Evolutionary conservation across 2,888 invertebrate species (phyloP).

Genomic region (Chaetoderma sp.): DNA sequence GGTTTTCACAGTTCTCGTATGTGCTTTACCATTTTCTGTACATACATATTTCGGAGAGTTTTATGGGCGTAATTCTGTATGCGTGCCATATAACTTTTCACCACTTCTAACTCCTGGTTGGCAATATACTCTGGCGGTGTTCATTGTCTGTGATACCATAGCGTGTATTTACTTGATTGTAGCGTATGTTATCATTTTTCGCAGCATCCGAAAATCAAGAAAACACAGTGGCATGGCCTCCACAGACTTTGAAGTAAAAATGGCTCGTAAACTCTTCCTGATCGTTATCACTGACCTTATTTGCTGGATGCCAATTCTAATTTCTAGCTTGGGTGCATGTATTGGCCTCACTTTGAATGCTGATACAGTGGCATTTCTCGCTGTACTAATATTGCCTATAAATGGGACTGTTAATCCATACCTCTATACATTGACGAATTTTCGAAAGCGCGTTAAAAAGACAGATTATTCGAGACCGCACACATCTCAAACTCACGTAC

Average conservation of each 20-base stretch:
- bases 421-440: slow-evolving; percentile 44
- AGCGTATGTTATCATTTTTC: background rate
- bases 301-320: background rate
- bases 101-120: background rate
- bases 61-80: background rate
- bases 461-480: too few relatives aligned
- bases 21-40: background rate
- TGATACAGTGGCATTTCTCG: background rate
- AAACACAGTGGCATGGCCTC: background rate
- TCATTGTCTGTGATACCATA: background rate
- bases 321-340: too few relatives aligned
- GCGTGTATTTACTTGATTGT: background rate
- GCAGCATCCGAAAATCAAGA: background rate
- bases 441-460: too few relatives aligned
- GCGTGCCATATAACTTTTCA: background rate
- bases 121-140: background rate
- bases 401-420: slow-evolving; percentile 44
- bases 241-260: background rate
- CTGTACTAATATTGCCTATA: slow-evolving; percentile 37
- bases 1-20: background rate
- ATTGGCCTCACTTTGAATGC: background rate
- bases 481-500: too few relatives aligned
- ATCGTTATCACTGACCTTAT: background rate
- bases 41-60: background rate
- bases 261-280: background rate